These are phyloP conservation scores for Nerophis lumbriciformis DNA, from an alignment of 2,113 vertebrate species.

Conservation along the genomic window DNA sequence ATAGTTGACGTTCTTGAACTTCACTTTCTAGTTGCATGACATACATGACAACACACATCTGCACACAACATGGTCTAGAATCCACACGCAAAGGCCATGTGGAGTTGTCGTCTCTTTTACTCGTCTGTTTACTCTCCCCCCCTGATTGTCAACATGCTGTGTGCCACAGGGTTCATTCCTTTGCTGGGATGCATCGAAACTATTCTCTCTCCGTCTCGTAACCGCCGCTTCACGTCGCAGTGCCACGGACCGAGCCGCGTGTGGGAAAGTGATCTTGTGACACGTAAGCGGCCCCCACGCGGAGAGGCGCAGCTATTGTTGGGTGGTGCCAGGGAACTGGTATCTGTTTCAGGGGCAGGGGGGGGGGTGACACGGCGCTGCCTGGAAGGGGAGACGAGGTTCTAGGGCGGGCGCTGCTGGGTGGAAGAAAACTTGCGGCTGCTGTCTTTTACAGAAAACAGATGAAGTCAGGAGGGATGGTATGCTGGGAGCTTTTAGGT, in stretches of 20 bases:
- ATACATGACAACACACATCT: conserved; percentile 33
- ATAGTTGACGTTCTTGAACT: conserved; percentile 4
- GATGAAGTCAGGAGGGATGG: conserved; percentile 56
- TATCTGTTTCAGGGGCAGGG: conserved; percentile 56
- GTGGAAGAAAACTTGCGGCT: conserved; percentile 47
- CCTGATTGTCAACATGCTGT: conserved; percentile 8
- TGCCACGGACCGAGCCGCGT: conserved; percentile 41
- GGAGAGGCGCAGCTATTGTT: conserved; percentile 55
- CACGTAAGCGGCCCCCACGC: conserved; percentile 39
- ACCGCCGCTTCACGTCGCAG: conserved; percentile 43
- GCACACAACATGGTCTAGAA: conserved; percentile 61
- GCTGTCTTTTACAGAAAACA: conserved; percentile 62
- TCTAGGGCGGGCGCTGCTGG: conserved; percentile 8
- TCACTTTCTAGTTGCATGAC: conserved; percentile 5
- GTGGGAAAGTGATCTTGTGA: conserved; percentile 50
- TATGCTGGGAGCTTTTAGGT: conserved; percentile 61
- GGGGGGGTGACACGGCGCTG: conserved; percentile 23
- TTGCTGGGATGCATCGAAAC: conserved; percentile 37
- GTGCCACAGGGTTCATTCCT: conserved; percentile 41
- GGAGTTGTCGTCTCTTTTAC: conserved; percentile 25
- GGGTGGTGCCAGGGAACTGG: conserved; percentile 36
- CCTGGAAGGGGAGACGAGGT: conserved; percentile 40
- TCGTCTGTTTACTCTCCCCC: conserved; percentile 34
- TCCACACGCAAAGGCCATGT: conserved; percentile 40
- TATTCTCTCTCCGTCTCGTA: conserved; percentile 14